Evolutionary conservation across 2,113 vertebrate species (phyloP).

Genomic region (Manacus vitellinus): DNA sequence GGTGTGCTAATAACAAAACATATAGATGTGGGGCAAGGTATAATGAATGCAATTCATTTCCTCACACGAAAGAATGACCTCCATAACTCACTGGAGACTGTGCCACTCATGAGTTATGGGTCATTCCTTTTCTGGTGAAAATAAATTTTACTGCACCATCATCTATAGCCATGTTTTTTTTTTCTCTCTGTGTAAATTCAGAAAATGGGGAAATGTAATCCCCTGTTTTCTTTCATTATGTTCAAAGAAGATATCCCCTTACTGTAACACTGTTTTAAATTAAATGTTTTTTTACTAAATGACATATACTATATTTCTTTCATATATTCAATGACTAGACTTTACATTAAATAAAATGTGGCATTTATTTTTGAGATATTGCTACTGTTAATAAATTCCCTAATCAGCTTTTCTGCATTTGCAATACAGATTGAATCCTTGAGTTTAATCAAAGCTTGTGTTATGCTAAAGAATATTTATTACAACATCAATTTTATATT

Average conservation of each 20-base stretch:
- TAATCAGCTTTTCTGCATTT: constrained; percentile 55
- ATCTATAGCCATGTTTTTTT: constrained; percentile 43
- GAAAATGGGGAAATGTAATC: constrained; percentile 45
- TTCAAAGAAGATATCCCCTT: not conserved
- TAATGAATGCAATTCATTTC: constrained; percentile 77
- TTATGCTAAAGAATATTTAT: constrained; percentile 14
- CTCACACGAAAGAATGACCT: constrained; percentile 75
- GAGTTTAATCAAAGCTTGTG: constrained; percentile 57
- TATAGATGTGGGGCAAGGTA: constrained; percentile 58
- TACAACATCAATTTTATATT: constrained; percentile 35
- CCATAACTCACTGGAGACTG: constrained; percentile 76
- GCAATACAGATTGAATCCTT: constrained; percentile 12
- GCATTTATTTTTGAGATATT: constrained; percentile 65
- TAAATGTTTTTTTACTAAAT: not conserved
- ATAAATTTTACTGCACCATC: constrained; percentile 71
- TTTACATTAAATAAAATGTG: constrained; percentile 49
- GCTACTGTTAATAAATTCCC: constrained; percentile 62
- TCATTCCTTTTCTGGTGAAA: constrained; percentile 76
- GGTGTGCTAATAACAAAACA: constrained; percentile 73
- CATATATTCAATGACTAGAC: not conserved
- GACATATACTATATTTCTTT: not conserved
- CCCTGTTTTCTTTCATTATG: not conserved
- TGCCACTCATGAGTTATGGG: constrained; percentile 78
- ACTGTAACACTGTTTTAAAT: not conserved
- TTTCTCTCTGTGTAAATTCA: constrained; percentile 65